These are phyloP conservation scores for Cataglyphis altisquamis DNA, from an alignment of 2,888 invertebrate species.

Conservation along the genomic window DNA sequence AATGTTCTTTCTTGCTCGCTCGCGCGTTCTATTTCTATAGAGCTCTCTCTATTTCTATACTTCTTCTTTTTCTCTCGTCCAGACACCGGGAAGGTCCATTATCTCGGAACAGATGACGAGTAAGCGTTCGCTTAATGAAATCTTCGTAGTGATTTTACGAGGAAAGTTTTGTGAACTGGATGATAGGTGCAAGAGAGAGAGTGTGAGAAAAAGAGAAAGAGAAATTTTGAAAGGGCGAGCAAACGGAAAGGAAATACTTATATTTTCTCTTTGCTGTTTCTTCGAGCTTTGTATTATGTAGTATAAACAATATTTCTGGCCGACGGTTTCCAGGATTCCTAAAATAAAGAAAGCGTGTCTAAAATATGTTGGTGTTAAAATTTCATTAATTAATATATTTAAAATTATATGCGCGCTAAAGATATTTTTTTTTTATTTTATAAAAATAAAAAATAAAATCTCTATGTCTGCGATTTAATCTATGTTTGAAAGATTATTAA, in stretches of 20 bases:
- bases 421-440: not conserved
- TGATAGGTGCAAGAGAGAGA: constrained; percentile 46
- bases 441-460: not conserved
- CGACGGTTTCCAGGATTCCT: constrained; percentile 66
- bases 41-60: constrained; percentile 34
- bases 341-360: constrained; percentile 58
- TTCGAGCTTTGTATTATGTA: constrained; percentile 56
- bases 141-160: constrained; percentile 80
- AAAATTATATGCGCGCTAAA: not conserved
- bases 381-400: not conserved
- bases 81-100: constrained; percentile 70
- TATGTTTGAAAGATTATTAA: constrained; percentile 3
- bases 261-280: constrained; percentile 37
- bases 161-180: constrained; percentile 76
- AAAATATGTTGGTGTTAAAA: constrained; percentile 50
- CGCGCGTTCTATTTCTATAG: constrained; percentile 36
- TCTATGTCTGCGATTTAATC: not conserved
- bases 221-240: constrained; percentile 15
- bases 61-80: constrained; percentile 38
- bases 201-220: constrained; percentile 11
- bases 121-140: constrained; percentile 80
- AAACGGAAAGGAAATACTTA: constrained; percentile 44
- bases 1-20: constrained; percentile 42
- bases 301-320: constrained; percentile 59
- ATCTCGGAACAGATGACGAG: constrained; percentile 77